Evolutionary conservation across 2,888 invertebrate genomes (phyloP), one percentile per base, ranked within the genome.

Genomic region (Lepeophtheirus nordmannii): DNA sequence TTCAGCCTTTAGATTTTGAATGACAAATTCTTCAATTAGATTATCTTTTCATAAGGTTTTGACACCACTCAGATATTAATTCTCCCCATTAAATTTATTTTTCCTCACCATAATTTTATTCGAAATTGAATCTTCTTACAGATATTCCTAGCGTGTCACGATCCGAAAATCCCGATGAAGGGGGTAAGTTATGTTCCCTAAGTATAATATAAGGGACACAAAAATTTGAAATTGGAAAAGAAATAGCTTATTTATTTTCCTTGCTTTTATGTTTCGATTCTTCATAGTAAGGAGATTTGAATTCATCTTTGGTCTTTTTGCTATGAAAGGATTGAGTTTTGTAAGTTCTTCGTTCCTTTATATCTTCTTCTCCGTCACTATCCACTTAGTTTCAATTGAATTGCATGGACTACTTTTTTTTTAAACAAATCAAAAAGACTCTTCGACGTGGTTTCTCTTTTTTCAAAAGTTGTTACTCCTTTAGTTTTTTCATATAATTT

Each of bases 141-240:
- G 30, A 30, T 30, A 30, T 17, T 46, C 53, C 53, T 17, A 46
- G 14, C n/a, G 53, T 46, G 53, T 46, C 53, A n/a, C 53, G 53
- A 14, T 46, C 53, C 17, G 53, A 46, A 46, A 46, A 46, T 46
- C 53, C 53, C 53, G 17, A 46, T 46, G 53, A 46, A 46, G 53
- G 53, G 53, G 53, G 53, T 30, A 46, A 46, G 53, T 46, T 17
- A 46, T 46, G n/a, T n/a, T 46, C 53, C 53, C 17, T 17, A 14
- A 14, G 5, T 46, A 14, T 17, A n/a, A 46, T 46, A 5, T 46
- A 17, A 46, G 53, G 53, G 53, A 46, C 53, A 46, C 14, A 14
- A 46, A 46, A n/a, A n/a, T n/a, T n/a, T n/a, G n/a, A n/a, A n/a
- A n/a, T n/a, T n/a, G 3, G 17, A 46, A 14, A 46, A 46, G n/a